Conservation (phyloP, 2,113 vertebrate genomes). For the Phrynocephalus versicolor region DNA sequence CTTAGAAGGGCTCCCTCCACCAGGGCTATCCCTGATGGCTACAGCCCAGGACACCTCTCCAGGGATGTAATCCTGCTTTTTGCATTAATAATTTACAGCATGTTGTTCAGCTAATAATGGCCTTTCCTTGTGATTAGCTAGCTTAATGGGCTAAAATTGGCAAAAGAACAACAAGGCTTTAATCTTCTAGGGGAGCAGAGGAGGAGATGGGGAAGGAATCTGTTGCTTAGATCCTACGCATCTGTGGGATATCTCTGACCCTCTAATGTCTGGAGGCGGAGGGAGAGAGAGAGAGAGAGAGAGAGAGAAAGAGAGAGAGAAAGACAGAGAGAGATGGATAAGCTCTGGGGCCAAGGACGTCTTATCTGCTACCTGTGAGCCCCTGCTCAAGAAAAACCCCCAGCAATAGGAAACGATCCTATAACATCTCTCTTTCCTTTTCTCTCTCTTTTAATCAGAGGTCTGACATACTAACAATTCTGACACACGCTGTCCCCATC, state of each 20-base stretch:
- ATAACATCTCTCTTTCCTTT: too few species aligned
- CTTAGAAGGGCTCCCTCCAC: conserved; percentile 21
- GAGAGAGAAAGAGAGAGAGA: neutral
- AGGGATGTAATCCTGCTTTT: conserved; percentile 35
- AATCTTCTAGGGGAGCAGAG: conserved; percentile 14
- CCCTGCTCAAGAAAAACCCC: neutral
- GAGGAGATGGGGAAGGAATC: neutral
- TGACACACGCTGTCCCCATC: neutral
- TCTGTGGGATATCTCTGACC: conserved; percentile 21
- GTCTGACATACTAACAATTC: too few species aligned
- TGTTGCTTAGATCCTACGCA: conserved; percentile 16
- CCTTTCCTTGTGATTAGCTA: conserved; percentile 41
- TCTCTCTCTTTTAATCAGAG: too few species aligned
- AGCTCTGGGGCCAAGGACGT: too few species aligned
- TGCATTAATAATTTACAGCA: conserved; percentile 41
- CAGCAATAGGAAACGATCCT: neutral
- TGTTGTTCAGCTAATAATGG: conserved; percentile 40
- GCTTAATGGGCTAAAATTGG: conserved; percentile 42
- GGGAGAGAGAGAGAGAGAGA: neutral
- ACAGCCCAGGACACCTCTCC: conserved; percentile 23
- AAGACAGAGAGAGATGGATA: neutral
- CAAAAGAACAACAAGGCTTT: conserved; percentile 37
- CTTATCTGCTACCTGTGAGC: too few species aligned
- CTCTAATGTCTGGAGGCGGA: neutral
- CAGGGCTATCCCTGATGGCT: conserved; percentile 38